Base-by-base conservation (phyloP, 1,140 invertebrate species). In the Amyelois transitella region DNA sequence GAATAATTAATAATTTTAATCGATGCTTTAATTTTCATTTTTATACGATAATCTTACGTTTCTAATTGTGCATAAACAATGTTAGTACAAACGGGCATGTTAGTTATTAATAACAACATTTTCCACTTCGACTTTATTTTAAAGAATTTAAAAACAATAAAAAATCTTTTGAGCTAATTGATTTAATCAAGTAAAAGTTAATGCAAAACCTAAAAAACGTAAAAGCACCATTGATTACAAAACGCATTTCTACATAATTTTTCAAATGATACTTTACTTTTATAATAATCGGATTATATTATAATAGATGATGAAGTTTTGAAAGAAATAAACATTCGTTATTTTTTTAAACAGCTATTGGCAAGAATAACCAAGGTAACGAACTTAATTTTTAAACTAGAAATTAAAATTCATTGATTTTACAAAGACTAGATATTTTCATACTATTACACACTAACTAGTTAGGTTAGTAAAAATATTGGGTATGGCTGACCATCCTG, bases 61-160 rank as follows among this genome's bases (percentile, higher is more conserved):
- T n/a, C n/a, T 43, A 38, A 14, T 1, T 4, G 4, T 12, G 32
- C 12, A 38, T 14, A 14, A 4, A 14, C 17, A 38, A 14, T 38
- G 32, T 38, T 38, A 38, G 32, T 38, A 38, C 7, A 38, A 28
- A 32, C 8, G 43, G 60, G 69, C 64, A 75, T 75, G 64, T 75
- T 75, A 75, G 54, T 38, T 14, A 12, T 32, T 32, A 38, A 38
- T 38, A 38, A 38, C 12, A 12, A 28, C 2, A 14, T 3, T 14
- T 14, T 38, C 3, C 1, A 38, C 2, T 38, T 38, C n/a, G 17
- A 38, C 12, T 38, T 38, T 38, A 38, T 2, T 38, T 38, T 3
- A 38, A 38, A 55, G 7, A 64, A 38, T 58, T 59, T 60, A 66
- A 60, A 70, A 54, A 57, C 43, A 38, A 63, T 14, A 38, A 38